Evolutionary conservation across 2,888 invertebrate species (phyloP).

Genomic region (Caenorhabditis sp.): DNA sequence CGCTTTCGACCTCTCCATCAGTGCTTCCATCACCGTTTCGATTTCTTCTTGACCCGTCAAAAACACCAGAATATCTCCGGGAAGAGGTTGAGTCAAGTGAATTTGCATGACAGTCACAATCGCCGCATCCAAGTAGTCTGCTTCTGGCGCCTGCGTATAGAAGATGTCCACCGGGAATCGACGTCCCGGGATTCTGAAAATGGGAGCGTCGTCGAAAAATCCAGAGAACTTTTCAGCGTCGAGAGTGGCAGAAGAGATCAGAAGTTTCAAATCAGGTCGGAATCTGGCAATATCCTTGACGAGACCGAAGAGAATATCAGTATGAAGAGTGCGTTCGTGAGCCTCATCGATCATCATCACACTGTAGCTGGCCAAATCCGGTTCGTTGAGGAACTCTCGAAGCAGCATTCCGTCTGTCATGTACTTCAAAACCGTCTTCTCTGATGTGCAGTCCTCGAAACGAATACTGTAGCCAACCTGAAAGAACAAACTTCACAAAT

Average conservation of each 20-base stretch:
- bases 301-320: conserved; percentile 97
- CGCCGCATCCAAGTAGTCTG: conserved; percentile 92
- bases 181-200: conserved; percentile 97
- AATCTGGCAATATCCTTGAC: conserved; percentile 86
- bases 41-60: conserved; percentile 87
- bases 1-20: conserved; percentile 91
- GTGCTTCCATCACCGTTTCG: conserved; percentile 84
- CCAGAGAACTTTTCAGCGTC: conserved; percentile 94
- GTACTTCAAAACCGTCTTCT: conserved; percentile 96
- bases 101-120: conserved; percentile 91
- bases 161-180: conserved; percentile 95
- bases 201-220: conserved; percentile 98
- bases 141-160: conserved; percentile 99
- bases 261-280: conserved; percentile 90
- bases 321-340: conserved; percentile 97
- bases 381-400: conserved; percentile 96
- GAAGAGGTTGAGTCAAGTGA: conserved; percentile 94
- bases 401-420: conserved; percentile 99
- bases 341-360: conserved; percentile 99
- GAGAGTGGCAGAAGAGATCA: conserved; percentile 97
- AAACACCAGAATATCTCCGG: conserved; percentile 96
- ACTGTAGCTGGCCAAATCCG: conserved; percentile 95
- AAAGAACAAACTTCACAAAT: conserved; percentile 27
- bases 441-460: conserved; percentile 99
- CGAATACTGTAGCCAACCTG: conserved; percentile 90